Conservation (phyloP, 2,113 vertebrate genomes). For the Myotis brandtii region DNA sequence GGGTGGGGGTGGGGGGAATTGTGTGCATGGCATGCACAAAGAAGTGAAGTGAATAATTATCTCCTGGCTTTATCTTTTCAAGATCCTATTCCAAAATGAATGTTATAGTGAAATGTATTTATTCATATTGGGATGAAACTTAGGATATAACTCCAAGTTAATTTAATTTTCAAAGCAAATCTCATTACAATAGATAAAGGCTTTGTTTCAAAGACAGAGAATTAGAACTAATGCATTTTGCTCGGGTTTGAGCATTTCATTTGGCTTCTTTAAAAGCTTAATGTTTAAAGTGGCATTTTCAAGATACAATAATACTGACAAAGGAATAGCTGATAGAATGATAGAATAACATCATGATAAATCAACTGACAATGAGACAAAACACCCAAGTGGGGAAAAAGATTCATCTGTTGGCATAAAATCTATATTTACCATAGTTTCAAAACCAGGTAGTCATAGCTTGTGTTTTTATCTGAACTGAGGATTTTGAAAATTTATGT, state of each 20-base stretch:
- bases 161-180: conserved; percentile 74
- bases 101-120: conserved; percentile 39
- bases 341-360: conserved; percentile 42
- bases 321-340: conserved; percentile 53
- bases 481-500: conserved; percentile 63
- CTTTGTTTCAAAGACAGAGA: conserved; percentile 64
- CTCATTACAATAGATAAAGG: conserved; percentile 62
- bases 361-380: conserved; percentile 54
- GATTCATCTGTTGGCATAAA: neutral
- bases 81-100: conserved; percentile 26
- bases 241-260: conserved; percentile 63
- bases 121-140: conserved; percentile 59
- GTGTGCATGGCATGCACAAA: conserved; percentile 22
- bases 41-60: conserved; percentile 60
- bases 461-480: conserved; percentile 32
- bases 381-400: conserved; percentile 20
- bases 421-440: conserved; percentile 47
- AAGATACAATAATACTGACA: conserved; percentile 54
- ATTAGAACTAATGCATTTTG: conserved; percentile 70
- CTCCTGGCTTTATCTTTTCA: conserved; percentile 32
- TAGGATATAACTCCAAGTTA: conserved; percentile 51
- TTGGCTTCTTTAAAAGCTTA: conserved; percentile 66
- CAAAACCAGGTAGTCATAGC: conserved; percentile 8
- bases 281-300: conserved; percentile 70
- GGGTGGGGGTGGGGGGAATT: neutral